phyloP scores from a whole-genome alignment of 2,888 invertebrate species.

The Seira sanloemensis region DNA sequence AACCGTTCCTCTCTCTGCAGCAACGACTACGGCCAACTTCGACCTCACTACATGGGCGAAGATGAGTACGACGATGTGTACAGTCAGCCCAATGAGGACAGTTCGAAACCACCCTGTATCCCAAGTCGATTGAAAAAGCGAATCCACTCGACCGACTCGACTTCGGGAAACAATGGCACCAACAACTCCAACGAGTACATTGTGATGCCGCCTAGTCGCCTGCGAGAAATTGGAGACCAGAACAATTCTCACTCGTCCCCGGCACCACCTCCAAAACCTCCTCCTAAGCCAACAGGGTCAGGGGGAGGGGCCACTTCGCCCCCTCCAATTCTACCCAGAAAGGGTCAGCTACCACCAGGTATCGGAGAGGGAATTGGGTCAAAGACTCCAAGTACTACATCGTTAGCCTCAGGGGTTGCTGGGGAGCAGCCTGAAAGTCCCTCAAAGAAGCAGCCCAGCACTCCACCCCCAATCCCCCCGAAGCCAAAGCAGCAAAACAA shows the following conservation, averaged over 20 bases:
- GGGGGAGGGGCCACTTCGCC: slow-evolving; percentile 44
- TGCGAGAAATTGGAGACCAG: slow-evolving; percentile 64
- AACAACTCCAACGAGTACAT: slow-evolving; percentile 67
- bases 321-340: slow-evolving; percentile 61
- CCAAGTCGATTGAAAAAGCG: slow-evolving; percentile 57
- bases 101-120: slow-evolving; percentile 68
- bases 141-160: slow-evolving; percentile 11
- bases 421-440: slow-evolving; percentile 34
- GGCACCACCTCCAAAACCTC: slow-evolving; percentile 44
- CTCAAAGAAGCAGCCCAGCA: slow-evolving; percentile 34
- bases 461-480: slow-evolving; percentile 69
- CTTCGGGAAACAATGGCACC: slow-evolving; percentile 14
- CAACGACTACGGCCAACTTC: slow-evolving; percentile 78
- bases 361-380: slow-evolving; percentile 20
- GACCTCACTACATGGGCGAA: slow-evolving; percentile 72
- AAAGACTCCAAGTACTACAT: slow-evolving; percentile 54
- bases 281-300: slow-evolving; percentile 40
- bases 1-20: slow-evolving; percentile 75
- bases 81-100: slow-evolving; percentile 81
- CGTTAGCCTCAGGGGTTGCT: slow-evolving; percentile 37
- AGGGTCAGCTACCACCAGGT: slow-evolving; percentile 27
- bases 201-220: slow-evolving; percentile 71
- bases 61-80: slow-evolving; percentile 84
- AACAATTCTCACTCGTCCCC: slow-evolving; percentile 26
- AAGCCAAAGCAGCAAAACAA: slow-evolving; percentile 44